Evolutionary conservation across 2,888 invertebrate species (phyloP).

Genomic region (Acanthopleura granulata): DNA sequence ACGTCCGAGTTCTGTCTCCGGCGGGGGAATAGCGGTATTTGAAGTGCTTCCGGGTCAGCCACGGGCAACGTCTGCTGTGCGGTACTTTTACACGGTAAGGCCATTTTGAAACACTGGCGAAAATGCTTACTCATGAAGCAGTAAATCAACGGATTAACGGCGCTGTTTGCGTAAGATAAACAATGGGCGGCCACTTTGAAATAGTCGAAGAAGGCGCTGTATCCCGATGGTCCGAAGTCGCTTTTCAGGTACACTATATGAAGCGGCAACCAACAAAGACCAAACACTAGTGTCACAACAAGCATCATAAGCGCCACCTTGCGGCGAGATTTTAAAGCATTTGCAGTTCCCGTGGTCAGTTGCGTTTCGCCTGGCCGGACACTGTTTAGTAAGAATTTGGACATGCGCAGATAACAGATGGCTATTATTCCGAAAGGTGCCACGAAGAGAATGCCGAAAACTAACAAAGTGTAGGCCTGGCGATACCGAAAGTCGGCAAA

Average conservation of each 20-base stretch:
- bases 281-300: constrained; percentile 29
- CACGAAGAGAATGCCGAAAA: constrained; percentile 29
- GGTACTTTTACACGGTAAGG: constrained; percentile 21
- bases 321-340: constrained; percentile 21
- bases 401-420: constrained; percentile 31
- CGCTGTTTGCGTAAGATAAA: constrained; percentile 30
- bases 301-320: constrained; percentile 24
- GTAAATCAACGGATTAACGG: constrained; percentile 33
- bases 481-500: constrained; percentile 13
- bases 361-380: constrained; percentile 18
- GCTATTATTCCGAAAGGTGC: constrained; percentile 28
- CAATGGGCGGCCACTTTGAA: constrained; percentile 11
- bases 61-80: background rate
- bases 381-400: constrained; percentile 26
- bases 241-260: constrained; percentile 28
- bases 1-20: background rate
- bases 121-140: constrained; percentile 35
- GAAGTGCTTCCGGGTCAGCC: constrained; percentile 13
- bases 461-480: constrained; percentile 24
- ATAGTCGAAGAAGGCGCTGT: constrained; percentile 15
- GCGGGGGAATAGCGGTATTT: constrained; percentile 10
- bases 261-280: constrained; percentile 35
- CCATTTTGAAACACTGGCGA: constrained; percentile 28
- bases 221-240: constrained; percentile 20
- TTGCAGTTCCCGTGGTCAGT: background rate